Base-by-base conservation (phyloP, 2,888 invertebrate species). In the Drepanosiphum platanoidis region DNA sequence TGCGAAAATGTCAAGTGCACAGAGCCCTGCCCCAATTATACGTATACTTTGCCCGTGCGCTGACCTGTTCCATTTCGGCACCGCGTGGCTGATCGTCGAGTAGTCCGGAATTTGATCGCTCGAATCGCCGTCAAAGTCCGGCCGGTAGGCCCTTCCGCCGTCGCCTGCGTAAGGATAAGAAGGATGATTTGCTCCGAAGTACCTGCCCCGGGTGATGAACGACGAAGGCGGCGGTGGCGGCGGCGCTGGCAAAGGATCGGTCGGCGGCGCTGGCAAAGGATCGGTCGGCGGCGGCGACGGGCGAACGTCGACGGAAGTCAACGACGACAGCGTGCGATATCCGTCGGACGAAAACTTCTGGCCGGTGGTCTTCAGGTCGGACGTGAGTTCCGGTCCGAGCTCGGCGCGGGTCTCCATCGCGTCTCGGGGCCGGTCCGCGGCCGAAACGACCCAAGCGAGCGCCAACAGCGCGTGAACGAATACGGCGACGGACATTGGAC, bases 31-130 rank as follows among this genome's bases (percentile, higher is more conserved):
- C n/a, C n/a, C n/a, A n/a, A n/a, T n/a, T n/a, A n/a, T n/a, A n/a
- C 18, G 52, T 52, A 3, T 8, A 42, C 9, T 13, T 5, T 42
- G 13, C 13, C 1, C 13, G 27, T 13, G 71, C 15, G n/a, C 11
- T 42, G 9, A 79, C 79, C 79, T 46, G 79, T 66, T 80, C 68
- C 68, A 80, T 52, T 70, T 70, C 1, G 52, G 34, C 5, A 22
- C 4, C 4, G 32, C 32, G 32, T 46, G 34, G 11, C 11, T 52
- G n/a, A 22, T 9, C 3, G 18, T 11, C 34, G 52, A 34, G 7
- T 79, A 79, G 8, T 68, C 66, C 11, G 46, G 11, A 27, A 32
- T 22, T n/a, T 66, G 64, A 8, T 78, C 42, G n/a, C 32, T n/a
- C n/a, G n/a, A n/a, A 15, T 8, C 11, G 32, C 34, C 32, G 1